Percentiles rank a stretch among this genome's conserved stretches.
phyloP scores from a whole-genome alignment of 2,797 vertebrate genomes.

The Crenichthys baileyi region DNA sequence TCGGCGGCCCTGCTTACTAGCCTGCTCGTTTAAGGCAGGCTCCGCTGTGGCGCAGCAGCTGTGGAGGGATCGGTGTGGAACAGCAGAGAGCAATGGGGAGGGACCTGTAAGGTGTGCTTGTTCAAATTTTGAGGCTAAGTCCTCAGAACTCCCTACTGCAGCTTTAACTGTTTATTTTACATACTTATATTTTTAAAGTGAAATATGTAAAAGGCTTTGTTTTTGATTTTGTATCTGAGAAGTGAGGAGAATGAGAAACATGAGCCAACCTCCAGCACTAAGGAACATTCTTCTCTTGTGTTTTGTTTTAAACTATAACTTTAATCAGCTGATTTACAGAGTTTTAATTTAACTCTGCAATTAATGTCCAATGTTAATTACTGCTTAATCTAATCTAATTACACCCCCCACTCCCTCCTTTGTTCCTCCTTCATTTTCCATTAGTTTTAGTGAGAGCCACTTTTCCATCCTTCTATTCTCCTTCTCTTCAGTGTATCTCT shows the following conservation, averaged over 20 bases:
- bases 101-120: too few species aligned
- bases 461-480: background rate
- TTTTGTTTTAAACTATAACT: background rate
- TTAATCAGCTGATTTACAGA: slow-evolving; percentile 12
- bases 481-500: background rate
- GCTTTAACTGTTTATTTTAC: background rate
- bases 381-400: slow-evolving; percentile 1
- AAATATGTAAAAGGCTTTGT: background rate
- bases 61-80: too few species aligned
- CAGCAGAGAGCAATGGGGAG: too few species aligned
- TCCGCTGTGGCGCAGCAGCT: too few species aligned
- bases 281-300: background rate
- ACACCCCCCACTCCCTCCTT: background rate
- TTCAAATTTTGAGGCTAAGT: too few species aligned
- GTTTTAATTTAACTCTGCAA: background rate
- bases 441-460: background rate
- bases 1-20: too few species aligned
- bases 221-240: background rate
- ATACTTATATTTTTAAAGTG: background rate
- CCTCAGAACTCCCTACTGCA: too few species aligned
- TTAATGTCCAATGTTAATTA: background rate
- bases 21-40: too few species aligned
- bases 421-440: background rate
- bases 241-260: background rate
- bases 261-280: background rate